Base-by-base conservation (phyloP, 2,113 vertebrate species). In the Sebastes schlegelii region DNA sequence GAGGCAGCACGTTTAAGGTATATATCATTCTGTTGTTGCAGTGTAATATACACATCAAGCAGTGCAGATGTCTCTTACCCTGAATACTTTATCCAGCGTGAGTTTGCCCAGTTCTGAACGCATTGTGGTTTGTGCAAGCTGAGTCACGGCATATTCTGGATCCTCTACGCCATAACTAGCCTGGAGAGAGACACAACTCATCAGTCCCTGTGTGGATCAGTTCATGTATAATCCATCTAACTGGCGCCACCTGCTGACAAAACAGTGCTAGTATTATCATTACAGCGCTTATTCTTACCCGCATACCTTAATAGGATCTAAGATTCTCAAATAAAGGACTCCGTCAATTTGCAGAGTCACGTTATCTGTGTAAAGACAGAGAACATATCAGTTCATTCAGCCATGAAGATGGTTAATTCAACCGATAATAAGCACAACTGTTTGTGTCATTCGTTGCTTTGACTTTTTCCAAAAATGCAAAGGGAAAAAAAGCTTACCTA, bases 71-170 rank as follows among this genome's bases (percentile, higher is more conserved):
- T 65, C 82, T 65, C 81, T 89, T 93, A 97, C 96, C 95, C 96
- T 93, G 85, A 97, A 98, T 5, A 96, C 96, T 95, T 97, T 97
- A 91, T 97, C 96, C 1, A 98, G 93, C 17, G 96, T 95, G 34
- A 96, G 93, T 88, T 98, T 99, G 80, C 97, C 96, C 17, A 97
- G 93, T 91, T 97, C 97, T 12, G 97, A 98, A 74, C 96, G 95
- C 97, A 97, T 97, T 52, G 96, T 98, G 21, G 97, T 98, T 92
- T 99, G 97, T 57, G 97, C 97, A 61, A 97, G 92, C 82, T 97
- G 96, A 3, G 97, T 97, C 67, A 98, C 96, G 0, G 97, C 96
- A 0, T 98, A 97, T 49, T 98, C 96, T 0, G 96, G 96, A 78
- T 98, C 96, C 84, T 97, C 96, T 40, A 97, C 97, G 8, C 96